Evolutionary conservation across 2,113 vertebrate species (phyloP).

Genomic region (Falcunculus frontatus): DNA sequence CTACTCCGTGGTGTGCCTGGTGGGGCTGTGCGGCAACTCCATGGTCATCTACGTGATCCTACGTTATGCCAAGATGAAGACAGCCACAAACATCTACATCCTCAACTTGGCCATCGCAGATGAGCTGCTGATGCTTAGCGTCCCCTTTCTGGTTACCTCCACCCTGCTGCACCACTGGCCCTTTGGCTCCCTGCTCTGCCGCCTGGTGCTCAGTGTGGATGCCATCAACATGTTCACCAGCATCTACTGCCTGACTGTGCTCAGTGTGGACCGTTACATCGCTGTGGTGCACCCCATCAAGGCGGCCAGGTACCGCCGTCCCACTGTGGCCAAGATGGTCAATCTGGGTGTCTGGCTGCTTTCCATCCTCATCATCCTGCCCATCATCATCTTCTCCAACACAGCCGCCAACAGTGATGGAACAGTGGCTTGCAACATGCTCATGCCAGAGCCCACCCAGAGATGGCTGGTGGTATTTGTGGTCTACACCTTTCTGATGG

Average conservation of each 20-base stretch:
- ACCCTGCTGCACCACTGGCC: slow-evolving; percentile 89
- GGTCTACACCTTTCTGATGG: slow-evolving; percentile 88
- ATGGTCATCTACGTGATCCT: slow-evolving; percentile 92
- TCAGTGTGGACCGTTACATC: slow-evolving; percentile 88
- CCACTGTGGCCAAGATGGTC: slow-evolving; percentile 87
- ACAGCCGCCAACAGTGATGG: slow-evolving; percentile 85
- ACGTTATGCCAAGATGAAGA: slow-evolving; percentile 93
- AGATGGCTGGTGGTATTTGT: slow-evolving; percentile 87
- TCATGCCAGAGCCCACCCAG: slow-evolving; percentile 85
- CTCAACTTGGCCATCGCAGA: slow-evolving; percentile 88
- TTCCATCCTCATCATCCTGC: slow-evolving; percentile 85
- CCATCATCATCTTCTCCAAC: slow-evolving; percentile 86
- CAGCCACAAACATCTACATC: slow-evolving; percentile 91
- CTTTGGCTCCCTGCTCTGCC: slow-evolving; percentile 86
- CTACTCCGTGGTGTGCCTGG: slow-evolving; percentile 88
- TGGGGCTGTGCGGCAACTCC: slow-evolving; percentile 88
- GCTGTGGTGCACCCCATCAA: slow-evolving; percentile 91
- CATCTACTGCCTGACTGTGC: slow-evolving; percentile 88
- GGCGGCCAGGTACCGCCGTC: slow-evolving; percentile 85
- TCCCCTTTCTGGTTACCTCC: slow-evolving; percentile 88
- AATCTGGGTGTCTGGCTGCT: slow-evolving; percentile 87
- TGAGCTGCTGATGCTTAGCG: slow-evolving; percentile 89
- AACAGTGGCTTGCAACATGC: slow-evolving; percentile 88
- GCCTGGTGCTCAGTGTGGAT: slow-evolving; percentile 87
- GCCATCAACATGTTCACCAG: slow-evolving; percentile 96